These are phyloP conservation scores for Macrostomum lignano DNA, from an alignment of 1,140 invertebrate genomes.

Conservation along the genomic window DNA sequence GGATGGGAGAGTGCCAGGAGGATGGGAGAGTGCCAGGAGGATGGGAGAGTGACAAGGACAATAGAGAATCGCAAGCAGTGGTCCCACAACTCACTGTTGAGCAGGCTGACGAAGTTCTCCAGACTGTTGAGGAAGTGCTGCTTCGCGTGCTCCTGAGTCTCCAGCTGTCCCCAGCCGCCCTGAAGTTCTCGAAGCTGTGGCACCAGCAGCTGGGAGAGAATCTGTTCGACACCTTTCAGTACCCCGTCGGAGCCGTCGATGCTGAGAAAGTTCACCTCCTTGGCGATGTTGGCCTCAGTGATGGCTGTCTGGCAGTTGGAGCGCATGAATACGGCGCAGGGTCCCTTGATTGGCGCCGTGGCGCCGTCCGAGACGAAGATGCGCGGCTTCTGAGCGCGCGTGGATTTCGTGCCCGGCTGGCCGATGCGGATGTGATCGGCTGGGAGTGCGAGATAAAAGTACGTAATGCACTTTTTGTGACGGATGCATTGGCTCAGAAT, in stretches of 20 bases:
- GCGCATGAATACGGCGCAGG: conserved; percentile 60
- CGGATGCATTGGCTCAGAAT: no score
- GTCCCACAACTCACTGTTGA: no score
- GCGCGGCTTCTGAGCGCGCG: conserved; percentile 39
- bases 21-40: no score
- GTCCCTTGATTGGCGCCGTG: conserved; percentile 46
- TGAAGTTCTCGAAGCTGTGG: conserved; percentile 19
- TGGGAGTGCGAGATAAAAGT: conserved; percentile 2
- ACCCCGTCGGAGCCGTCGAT: conserved; percentile 44
- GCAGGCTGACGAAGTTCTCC: conserved; percentile 25
- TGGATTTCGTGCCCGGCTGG: conserved; percentile 12
- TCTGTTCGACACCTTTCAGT: conserved; percentile 49
- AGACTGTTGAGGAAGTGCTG: conserved; percentile 21
- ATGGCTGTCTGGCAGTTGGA: conserved; percentile 44
- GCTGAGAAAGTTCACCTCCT: conserved; percentile 47
- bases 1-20: no score
- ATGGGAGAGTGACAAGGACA: no score
- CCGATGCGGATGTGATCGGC: conserved; percentile 35
- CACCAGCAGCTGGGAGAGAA: conserved; percentile 55
- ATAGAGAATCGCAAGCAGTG: no score
- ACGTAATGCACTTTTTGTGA: no score
- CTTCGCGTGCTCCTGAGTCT: conserved; percentile 27
- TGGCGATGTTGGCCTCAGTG: conserved; percentile 64
- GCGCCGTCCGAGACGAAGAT: conserved; percentile 59
- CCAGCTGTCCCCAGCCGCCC: conserved; percentile 22